Base-by-base conservation (phyloP, 1,140 invertebrate species). In the Sycophaga agraensis region DNA sequence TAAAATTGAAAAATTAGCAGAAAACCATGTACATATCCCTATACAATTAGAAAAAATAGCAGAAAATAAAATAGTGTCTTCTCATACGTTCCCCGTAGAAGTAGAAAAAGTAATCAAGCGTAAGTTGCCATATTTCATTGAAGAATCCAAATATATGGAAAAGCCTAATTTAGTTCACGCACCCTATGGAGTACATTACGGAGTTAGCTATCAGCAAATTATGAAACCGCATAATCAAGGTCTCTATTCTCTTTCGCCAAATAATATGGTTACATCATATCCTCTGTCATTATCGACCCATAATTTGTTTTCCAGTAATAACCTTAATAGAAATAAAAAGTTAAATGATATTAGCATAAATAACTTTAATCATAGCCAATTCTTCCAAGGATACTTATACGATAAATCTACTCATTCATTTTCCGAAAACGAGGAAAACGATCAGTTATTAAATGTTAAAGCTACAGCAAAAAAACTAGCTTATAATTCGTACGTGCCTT, bases 1-100 rank as follows among this genome's bases (percentile, higher is more conserved):
- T 14, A 68, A 69, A 4, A 73, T 85, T 2, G 85, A 84, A 9
- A 84, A 84, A 66, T 75, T 82, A 19, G 67, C 84, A 3, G 82
- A 86, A 59, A 84, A 82, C 42, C 76, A 80, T 3, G 70, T 82
- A 6, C 76, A 80, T 16, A 75, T 82, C 1, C 78, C 80, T 11
- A 73, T 83, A 0, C 79, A 78, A 1, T 77, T 72, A 0, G 66
- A 71, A 11, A 76, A 75, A 17, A 61, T 74, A 14, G 75, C 86
- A 0, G 79, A 87, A 59, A 75, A 77, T 28, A 72, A 68, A 17
- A 59, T 76, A 8, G 72, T 64, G 8, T 28, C 71, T 24, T 51
- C 67, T 3, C 62, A 74, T 9, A 70, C 64, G 2, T 50, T 70
- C 24, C 54, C 67, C 0, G 60, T 72, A 2, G 72, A 70, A 7